Percentiles rank a stretch among this genome's conserved stretches.
These are phyloP conservation scores for Heterocephalus glaber DNA, from an alignment of 2,113 vertebrate genomes.

Conservation along the genomic window DNA sequence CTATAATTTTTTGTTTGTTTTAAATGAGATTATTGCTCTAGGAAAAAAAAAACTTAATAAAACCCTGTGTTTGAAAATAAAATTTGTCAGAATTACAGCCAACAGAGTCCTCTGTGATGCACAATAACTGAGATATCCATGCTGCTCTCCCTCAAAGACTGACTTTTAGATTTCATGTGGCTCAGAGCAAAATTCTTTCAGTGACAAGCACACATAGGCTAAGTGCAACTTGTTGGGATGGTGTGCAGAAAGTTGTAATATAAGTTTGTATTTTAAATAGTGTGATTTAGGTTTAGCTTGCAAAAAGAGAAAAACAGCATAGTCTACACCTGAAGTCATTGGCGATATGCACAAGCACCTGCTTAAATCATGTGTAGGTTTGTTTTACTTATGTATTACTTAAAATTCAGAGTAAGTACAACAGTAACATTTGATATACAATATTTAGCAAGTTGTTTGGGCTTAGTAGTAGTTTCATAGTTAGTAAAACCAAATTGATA, in stretches of 20 bases:
- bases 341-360: slow-evolving; percentile 2
- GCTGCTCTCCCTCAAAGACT: background rate
- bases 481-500: slow-evolving; percentile 78
- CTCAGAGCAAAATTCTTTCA: background rate
- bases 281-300: background rate
- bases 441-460: slow-evolving; percentile 70
- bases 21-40: slow-evolving; percentile 33
- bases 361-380: slow-evolving; percentile 45
- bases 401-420: slow-evolving; percentile 8
- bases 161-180: background rate
- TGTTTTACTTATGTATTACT: slow-evolving; percentile 5
- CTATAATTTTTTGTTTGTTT: slow-evolving; percentile 4
- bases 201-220: background rate
- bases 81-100: slow-evolving; percentile 41
- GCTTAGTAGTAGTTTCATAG: slow-evolving; percentile 76
- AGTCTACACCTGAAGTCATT: background rate
- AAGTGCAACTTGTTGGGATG: background rate
- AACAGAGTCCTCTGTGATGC: background rate
- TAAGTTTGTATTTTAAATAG: slow-evolving; percentile 14
- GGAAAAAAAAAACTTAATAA: background rate
- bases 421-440: slow-evolving; percentile 41
- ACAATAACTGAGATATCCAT: background rate
- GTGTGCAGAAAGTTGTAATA: background rate
- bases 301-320: background rate
- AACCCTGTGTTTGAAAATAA: slow-evolving; percentile 23